Conservation (phyloP, 2,888 invertebrate species). For the Luffia ferchaultella region DNA sequence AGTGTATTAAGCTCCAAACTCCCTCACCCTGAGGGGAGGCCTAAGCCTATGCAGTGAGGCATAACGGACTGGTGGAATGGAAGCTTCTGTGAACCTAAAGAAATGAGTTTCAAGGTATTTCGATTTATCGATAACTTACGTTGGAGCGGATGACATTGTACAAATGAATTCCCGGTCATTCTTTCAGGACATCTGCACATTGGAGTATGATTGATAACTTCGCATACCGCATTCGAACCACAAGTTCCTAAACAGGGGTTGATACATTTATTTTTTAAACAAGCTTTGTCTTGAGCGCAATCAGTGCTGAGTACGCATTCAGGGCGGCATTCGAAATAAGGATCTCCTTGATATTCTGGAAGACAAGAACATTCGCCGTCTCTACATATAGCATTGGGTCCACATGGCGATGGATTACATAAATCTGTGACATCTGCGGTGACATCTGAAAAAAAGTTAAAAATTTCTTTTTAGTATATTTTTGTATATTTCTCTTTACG, state of each 20-base stretch:
- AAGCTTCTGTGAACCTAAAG: no score
- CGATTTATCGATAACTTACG: no score
- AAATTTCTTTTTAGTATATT: background rate
- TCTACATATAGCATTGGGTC: slow-evolving; percentile 66
- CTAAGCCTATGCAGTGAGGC: no score
- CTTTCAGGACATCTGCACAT: slow-evolving; percentile 74
- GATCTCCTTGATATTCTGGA: slow-evolving; percentile 71
- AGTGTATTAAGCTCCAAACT: no score
- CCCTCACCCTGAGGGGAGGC: no score
- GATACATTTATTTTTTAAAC: slow-evolving; percentile 72
- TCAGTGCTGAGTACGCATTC: slow-evolving; percentile 75
- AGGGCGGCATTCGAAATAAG: slow-evolving; percentile 73
- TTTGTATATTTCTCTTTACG: no score
- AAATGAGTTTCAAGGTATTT: no score
- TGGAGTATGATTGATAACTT: slow-evolving; percentile 76
- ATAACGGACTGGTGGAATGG: no score
- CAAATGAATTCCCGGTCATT: slow-evolving; percentile 74
- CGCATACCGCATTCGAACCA: slow-evolving; percentile 74
- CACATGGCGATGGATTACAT: slow-evolving; percentile 74
- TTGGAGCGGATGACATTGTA: slow-evolving; percentile 61
- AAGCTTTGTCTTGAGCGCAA: slow-evolving; percentile 70
- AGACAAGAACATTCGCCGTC: slow-evolving; percentile 69
- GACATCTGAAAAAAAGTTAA: slow-evolving; percentile 26
- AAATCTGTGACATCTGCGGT: slow-evolving; percentile 47
- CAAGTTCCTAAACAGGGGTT: slow-evolving; percentile 79